A percentile compares a stretch with the other conserved stretches of the same genome.
Evolutionary conservation across 2,797 vertebrate species (phyloP).

Genomic region (Oreochromis mossambicus): DNA sequence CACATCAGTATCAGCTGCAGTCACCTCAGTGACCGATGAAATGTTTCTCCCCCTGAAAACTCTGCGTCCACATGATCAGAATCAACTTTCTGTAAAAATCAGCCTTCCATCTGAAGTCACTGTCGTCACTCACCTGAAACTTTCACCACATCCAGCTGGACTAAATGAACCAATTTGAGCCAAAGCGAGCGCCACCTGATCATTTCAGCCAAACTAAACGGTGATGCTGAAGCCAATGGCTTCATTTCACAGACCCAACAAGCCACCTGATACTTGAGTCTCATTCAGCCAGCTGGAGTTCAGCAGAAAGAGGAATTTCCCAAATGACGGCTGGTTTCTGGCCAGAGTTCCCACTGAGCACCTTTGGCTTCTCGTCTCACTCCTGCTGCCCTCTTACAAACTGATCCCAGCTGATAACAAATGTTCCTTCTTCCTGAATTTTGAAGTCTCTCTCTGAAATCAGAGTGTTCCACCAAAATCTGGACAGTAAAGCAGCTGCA

Average conservation of each 20-base stretch:
- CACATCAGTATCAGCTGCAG: background rate
- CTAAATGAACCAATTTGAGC: background rate
- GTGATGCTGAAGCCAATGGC: background rate
- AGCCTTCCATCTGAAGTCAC: background rate
- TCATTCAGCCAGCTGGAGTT: conserved; percentile 2
- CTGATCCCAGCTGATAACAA: background rate
- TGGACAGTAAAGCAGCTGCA: background rate
- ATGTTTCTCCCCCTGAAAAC: background rate
- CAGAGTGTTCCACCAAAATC: background rate
- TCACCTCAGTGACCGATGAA: background rate
- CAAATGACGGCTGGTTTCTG: background rate
- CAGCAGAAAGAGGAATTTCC: background rate
- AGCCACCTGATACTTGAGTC: conserved; percentile 23
- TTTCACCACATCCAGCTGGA: background rate
- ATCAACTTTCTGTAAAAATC: background rate
- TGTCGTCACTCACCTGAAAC: background rate
- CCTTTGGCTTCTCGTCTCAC: background rate
- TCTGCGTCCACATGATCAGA: background rate
- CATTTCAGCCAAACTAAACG: background rate
- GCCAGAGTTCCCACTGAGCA: background rate
- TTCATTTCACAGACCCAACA: background rate
- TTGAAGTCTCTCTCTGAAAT: background rate
- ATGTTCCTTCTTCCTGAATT: background rate
- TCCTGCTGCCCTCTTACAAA: background rate
- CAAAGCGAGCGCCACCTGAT: background rate